Base-by-base conservation (phyloP, 2,888 invertebrate species). In the Hydropsyche betteni region DNA sequence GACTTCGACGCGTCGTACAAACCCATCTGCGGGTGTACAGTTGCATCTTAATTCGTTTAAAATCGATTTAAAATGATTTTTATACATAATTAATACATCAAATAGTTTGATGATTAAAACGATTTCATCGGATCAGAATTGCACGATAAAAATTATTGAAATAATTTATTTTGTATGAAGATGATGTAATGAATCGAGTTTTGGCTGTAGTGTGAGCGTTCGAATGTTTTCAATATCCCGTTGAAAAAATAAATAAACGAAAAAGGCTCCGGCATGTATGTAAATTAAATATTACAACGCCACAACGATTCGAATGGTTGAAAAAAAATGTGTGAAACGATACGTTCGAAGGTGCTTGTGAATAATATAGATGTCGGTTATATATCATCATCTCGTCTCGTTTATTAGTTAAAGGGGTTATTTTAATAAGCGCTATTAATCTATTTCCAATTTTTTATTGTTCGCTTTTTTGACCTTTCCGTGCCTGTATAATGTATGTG, bases 1-100 rank as follows among this genome's bases (percentile, higher is more conserved):
- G 70, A 64, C 68, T 69, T 74, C 75, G 74, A 75, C 75, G 70
- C 77, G 69, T 73, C 74, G 58, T 36, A 68, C 68, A 24, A 10
- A 52, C 24, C 52, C 14, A 24, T n/a, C 44, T 12, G 61, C 16
- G 34, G 12, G 8, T 5, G 33, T 33, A 64, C 64, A 64, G 44
- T 44, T 44, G 44, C 6, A 10, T 4, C 44, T 44, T 10, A 10
- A 6, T 44, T 44, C 10, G 44, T 44, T 6, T 10, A 8, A 10
- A 44, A 8, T 44, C 44, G 10, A 44, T 8, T 10, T 8, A 44
- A 6, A 10, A 6, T 6, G 1, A 44, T 44, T 44, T 44, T 44
- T 10, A 1, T 44, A 10, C 3, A 44, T 44, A 8, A 8, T 44
- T 44, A 10, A 10, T 6, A 2, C 24, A 24, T 24, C 1, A 24